Evolutionary conservation across 2,888 invertebrate species (phyloP).

Genomic region (Pyrrhia umbra): DNA sequence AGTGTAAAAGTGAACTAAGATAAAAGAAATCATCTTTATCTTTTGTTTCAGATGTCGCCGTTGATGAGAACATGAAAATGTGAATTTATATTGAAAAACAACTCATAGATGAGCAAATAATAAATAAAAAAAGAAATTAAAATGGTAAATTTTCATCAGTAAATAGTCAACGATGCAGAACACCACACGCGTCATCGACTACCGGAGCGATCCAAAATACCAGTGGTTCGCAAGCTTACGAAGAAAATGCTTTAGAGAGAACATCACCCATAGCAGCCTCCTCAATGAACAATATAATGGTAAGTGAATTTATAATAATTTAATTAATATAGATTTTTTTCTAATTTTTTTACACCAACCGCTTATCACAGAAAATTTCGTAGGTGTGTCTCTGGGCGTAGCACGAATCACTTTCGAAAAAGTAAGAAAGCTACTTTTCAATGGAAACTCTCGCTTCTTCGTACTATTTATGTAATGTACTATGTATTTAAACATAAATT

Average conservation of each 20-base stretch:
- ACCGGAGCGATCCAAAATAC: constrained; percentile 48
- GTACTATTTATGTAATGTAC: too few relatives aligned
- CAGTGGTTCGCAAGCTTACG: constrained; percentile 36
- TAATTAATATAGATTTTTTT: too few relatives aligned
- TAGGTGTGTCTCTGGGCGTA: too few relatives aligned
- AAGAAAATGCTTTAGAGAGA: constrained; percentile 43
- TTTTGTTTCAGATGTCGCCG: constrained; percentile 63
- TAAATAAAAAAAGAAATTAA: constrained; percentile 3
- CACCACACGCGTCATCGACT: constrained; percentile 23
- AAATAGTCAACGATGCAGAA: constrained; percentile 45
- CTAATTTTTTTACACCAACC: too few relatives aligned
- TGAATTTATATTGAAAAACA: constrained; percentile 14
- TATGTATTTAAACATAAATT: too few relatives aligned
- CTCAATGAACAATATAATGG: constrained; percentile 41
- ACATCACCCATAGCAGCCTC: constrained; percentile 53
- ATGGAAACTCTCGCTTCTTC: too few relatives aligned
- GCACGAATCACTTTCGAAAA: too few relatives aligned
- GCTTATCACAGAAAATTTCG: too few relatives aligned
- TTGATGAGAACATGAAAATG: constrained; percentile 42
- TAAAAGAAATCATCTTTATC: constrained; percentile 61
- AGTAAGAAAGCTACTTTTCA: too few relatives aligned
- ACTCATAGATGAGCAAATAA: constrained; percentile 14
- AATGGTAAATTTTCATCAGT: constrained; percentile 23
- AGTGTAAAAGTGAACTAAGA: constrained; percentile 46
- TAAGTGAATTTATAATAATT: constrained; percentile 34